Conservation (phyloP, 92 coral and sea anemone species). For the Porites rus region DNA sequence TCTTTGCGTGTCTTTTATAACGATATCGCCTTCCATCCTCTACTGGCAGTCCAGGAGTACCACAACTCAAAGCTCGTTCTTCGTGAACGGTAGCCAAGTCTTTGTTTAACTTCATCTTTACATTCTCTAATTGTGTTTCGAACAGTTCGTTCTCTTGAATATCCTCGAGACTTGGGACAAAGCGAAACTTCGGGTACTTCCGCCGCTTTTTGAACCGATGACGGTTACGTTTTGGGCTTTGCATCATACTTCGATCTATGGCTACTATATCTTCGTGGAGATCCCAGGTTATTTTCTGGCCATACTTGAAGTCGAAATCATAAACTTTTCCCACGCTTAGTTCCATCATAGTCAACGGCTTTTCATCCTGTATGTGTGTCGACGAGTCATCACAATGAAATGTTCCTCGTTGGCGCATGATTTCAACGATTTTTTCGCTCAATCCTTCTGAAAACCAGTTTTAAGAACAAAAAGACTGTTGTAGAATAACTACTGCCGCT, state of each 20-base stretch:
- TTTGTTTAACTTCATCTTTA: conserved; percentile 20
- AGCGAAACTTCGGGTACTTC: conserved; percentile 67
- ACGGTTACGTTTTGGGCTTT: conserved; percentile 70
- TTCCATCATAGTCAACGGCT: conserved; percentile 79
- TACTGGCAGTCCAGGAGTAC: not conserved
- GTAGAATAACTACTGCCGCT: not conserved
- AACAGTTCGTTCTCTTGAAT: conserved; percentile 82
- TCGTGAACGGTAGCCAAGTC: conserved; percentile 77
- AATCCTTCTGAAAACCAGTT: not conserved
- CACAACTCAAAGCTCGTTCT: conserved; percentile 74
- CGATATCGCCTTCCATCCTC: conserved; percentile 64
- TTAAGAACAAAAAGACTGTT: no score
- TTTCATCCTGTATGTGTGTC: conserved; percentile 22
- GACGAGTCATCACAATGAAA: not conserved
- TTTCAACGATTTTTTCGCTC: not conserved
- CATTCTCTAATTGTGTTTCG: conserved; percentile 60
- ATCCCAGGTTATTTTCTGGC: conserved; percentile 61
- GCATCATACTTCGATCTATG: conserved; percentile 67
- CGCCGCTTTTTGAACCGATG: conserved; percentile 66
- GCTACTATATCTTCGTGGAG: conserved; percentile 58
- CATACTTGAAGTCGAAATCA: conserved; percentile 87
- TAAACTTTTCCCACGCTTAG: conserved; percentile 61
- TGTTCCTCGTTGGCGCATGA: not conserved
- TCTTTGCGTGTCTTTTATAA: conserved; percentile 55
- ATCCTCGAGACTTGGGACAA: conserved; percentile 82